Conservation (phyloP, 2,888 invertebrate genomes). For the Campoplex nolae region DNA sequence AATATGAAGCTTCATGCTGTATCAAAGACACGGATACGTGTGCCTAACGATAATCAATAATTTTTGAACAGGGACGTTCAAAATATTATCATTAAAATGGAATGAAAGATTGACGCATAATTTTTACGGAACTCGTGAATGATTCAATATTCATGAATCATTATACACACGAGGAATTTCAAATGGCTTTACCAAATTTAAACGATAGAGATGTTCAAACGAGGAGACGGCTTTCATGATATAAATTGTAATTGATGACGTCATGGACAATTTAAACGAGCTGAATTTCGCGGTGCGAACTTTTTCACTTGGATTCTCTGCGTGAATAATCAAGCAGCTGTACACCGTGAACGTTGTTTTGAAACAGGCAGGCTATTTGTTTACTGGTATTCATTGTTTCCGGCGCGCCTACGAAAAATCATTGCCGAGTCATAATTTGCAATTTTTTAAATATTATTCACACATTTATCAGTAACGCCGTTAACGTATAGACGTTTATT, state of each 20-base stretch:
- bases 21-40: background rate
- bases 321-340: background rate
- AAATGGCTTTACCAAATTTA: background rate
- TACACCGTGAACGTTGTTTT: background rate
- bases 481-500: background rate
- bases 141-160: conserved; percentile 22
- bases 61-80: conserved; percentile 10
- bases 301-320: background rate
- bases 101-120: conserved; percentile 10
- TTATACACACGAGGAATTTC: background rate
- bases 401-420: background rate
- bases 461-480: background rate
- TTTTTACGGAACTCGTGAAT: background rate
- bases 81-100: conserved; percentile 14
- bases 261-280: background rate
- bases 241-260: conserved; percentile 5
- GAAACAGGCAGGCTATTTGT: background rate
- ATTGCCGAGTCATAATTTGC: conserved; percentile 1
- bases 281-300: background rate
- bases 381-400: background rate
- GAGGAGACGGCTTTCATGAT: background rate
- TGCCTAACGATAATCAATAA: background rate
- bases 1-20: background rate
- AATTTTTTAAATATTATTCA: background rate
- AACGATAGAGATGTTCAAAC: conserved; percentile 4